Base-by-base conservation (phyloP, 2,113 vertebrate species). In the Camelus bactrianus region DNA sequence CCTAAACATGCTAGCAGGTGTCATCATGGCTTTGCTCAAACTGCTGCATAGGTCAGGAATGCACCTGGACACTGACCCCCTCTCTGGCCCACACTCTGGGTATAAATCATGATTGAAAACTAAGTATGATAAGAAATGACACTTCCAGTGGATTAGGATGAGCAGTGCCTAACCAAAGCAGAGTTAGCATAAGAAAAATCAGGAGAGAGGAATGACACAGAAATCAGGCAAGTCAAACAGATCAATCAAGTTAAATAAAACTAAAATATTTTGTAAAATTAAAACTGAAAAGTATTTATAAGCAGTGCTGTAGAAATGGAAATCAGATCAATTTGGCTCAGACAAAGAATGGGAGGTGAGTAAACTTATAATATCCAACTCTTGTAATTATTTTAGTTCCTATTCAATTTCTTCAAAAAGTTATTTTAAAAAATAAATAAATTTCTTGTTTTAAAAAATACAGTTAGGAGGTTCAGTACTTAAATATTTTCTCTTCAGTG, bases 401-500 rank as follows among this genome's bases (percentile, higher is more conserved):
- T 69, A 58, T 67, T 54, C 3, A n/a, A 77, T 46, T 87, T 26
- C 20, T 87, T 56, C 48, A 89, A 91, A 72, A 91, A 54, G 12
- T 28, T 73, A 62, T 62, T 88, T 64, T 48, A 75, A 65, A 35
- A 75, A 65, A 65, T 42, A 60, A 80, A 38, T 75, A 82, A 10
- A 8, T 81, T 91, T 65, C 8, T 38, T 93, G 14, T 15, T 90
- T 94, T 60, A 89, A 96, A 32, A 54, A 56, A 58, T 28, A 64
- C 14, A 52, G 54, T 94, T n/a, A 70, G 26, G 5, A 90, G 13
- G 32, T 30, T 3, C 24, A 42, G 83, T 32, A 32, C 7, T 83
- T 76, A 82, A 96, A 90, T 90, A 35, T 54, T 91, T 92, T 89
- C 48, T 26, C 22, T 86, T 91, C 32, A 48, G 32, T 58, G 5